Evolutionary conservation across 2,797 vertebrate species (phyloP), one percentile per base, ranked within the genome.

Genomic region (Babyrousa celebensis): DNA sequence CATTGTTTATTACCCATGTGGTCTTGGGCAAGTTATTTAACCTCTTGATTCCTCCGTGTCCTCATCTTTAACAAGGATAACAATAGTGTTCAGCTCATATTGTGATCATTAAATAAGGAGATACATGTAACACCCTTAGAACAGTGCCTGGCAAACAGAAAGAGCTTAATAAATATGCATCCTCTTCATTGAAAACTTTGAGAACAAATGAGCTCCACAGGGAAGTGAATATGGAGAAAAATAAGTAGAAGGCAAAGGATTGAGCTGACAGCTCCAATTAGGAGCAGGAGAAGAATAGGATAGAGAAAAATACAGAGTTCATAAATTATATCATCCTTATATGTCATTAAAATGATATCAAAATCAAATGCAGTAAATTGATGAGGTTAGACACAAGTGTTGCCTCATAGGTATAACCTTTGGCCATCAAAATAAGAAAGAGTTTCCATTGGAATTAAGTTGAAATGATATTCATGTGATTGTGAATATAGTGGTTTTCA

Each of bases 101-200:
- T 83, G 56, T 79, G 65, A 68, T 79, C 21, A 84, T 84, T 75
- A 95, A 85, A 74, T 80, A 93, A 75, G 56, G 89, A 96, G 72
- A 85, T 79, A n/a, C n/a, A 67, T 36, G 29, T 58, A 65, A 95
- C 83, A 62, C 65, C 58, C 7, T 72, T 84, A 84, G 16, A 60
- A 56, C 5, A 79, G 75, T 91, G 18, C 8, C 16, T 40, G 12
- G 14, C 63, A 83, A 48, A 65, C 85, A 62, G 32, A 93, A 90
- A 65, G 23, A 1, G 0, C 72, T 93, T 60, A 90, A 25, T 79
- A 91, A 85, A 84, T 86, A 20, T 7, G 2, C 54, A 4, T 78
- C 11, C 14, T 95, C 29, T 94, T 93, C 21, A 29, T 0, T 68
- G 20, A 79, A 83, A 93, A 56, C 18, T 63, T 70, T 72, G 52